Evolutionary conservation across 2,113 vertebrate genomes (phyloP).

Genomic region (Proteles cristata): DNA sequence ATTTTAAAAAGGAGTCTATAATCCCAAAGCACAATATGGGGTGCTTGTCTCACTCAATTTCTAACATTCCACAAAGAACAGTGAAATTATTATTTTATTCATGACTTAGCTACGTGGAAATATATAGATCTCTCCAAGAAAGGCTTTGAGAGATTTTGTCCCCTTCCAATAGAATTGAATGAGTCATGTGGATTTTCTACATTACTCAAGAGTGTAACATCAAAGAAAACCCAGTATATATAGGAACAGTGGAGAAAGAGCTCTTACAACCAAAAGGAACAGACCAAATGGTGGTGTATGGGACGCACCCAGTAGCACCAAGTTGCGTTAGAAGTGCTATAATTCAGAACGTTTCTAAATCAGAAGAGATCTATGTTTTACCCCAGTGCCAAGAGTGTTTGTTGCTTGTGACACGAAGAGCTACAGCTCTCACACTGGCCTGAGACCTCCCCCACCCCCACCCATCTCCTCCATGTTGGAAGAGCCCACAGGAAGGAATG

Average conservation of each 20-base stretch:
- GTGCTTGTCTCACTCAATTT: rapidly evolving
- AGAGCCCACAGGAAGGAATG: rapidly evolving
- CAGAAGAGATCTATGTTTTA: rapidly evolving
- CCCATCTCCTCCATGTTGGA: neutral
- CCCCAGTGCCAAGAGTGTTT: neutral
- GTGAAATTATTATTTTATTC: neutral
- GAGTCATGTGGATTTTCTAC: neutral
- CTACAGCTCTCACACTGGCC: rapidly evolving
- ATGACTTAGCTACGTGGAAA: neutral
- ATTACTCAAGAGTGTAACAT: rapidly evolving
- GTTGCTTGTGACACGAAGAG: rapidly evolving
- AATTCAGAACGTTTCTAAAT: neutral
- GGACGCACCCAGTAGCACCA: rapidly evolving
- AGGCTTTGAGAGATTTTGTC: neutral
- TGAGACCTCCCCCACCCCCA: neutral
- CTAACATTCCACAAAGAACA: neutral
- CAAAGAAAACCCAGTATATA: neutral
- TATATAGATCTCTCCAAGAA: neutral
- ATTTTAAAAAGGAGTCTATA: neutral
- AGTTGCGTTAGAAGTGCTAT: neutral
- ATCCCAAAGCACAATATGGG: neutral
- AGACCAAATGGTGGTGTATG: rapidly evolving
- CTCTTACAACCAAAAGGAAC: neutral
- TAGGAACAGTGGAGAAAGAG: rapidly evolving
- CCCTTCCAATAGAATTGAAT: neutral